Evolutionary conservation across 2,888 invertebrate genomes (phyloP).

Genomic region (Cheilosia grossa): DNA sequence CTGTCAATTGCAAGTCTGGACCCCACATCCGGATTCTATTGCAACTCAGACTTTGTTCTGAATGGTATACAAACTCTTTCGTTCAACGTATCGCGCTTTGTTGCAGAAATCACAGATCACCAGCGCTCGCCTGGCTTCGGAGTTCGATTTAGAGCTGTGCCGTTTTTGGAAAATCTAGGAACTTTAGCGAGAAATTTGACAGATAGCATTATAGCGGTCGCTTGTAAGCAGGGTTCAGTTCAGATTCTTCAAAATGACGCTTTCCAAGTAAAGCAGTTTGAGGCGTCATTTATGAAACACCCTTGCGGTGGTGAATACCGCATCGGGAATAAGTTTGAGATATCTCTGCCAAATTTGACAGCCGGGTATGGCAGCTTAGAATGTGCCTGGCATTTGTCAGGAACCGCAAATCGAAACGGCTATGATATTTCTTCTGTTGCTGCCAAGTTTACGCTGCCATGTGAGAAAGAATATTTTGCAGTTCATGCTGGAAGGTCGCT

Average conservation of each 20-base stretch:
- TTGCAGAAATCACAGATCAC: background rate
- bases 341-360: constrained; percentile 80
- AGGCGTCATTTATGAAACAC: constrained; percentile 86
- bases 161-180: background rate
- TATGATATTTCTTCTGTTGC: constrained; percentile 81
- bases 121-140: background rate
- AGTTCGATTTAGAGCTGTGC: constrained; percentile 70
- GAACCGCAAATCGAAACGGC: constrained; percentile 56
- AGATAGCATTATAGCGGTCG: constrained; percentile 69
- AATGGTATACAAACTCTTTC: constrained; percentile 76
- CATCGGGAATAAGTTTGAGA: constrained; percentile 79
- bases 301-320: constrained; percentile 88
- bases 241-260: constrained; percentile 73
- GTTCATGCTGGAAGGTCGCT: constrained; percentile 83
- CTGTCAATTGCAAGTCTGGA: constrained; percentile 80
- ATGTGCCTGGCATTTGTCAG: constrained; percentile 88
- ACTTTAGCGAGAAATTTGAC: constrained; percentile 66
- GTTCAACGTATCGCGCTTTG: constrained; percentile 75
- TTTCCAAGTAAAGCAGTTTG: constrained; percentile 72
- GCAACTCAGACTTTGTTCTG: constrained; percentile 75
- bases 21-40: constrained; percentile 75
- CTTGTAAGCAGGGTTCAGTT: constrained; percentile 75
- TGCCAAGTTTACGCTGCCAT: constrained; percentile 85
- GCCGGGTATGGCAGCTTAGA: constrained; percentile 83
- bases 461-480: constrained; percentile 85